Evolutionary conservation across 1,140 invertebrate species (phyloP), one percentile per base, ranked within the genome.

Genomic region (Lasioglossum baleicum): DNA sequence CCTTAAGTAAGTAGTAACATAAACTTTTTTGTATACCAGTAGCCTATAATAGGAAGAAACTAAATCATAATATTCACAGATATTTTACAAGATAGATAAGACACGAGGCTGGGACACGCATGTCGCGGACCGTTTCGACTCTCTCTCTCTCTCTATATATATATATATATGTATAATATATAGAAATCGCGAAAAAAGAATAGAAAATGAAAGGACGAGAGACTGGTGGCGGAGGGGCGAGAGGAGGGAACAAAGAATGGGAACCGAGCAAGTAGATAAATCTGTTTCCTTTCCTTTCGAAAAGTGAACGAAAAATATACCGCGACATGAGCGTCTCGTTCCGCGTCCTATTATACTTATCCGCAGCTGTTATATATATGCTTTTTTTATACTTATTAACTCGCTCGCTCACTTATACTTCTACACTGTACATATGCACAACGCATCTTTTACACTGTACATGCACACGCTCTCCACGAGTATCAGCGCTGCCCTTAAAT

Each of bases 61-160:
- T 93, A 93, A 93, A 92, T 91, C 85, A 90, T 91, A 93, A 92
- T 93, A 93, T 93, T 93, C 92, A 93, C 92, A 93, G 90, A 92
- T 93, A 92, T 92, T 92, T 92, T 93, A 93, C 92, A 93, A 92
- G 91, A 92, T 91, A 90, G 84, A 82, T 87, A 88, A 91, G 91
- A 87, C 76, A 78, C 83, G 81, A 80, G 44, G 79, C 86, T 78
- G 85, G 78, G 84, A 81, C 87, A 88, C 88, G 80, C 85, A 88
- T 87, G 88, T 87, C 92, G 88, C 87, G 74, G 35, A 83, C 58
- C 20, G 56, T 3, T 44, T 53, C 20, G 42, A 22, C 35, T 31
- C 22, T 17, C 44, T 53, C n/a, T 44, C 35, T 44, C 40, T 17
- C 44, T 53, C 22, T 44, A 58, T 48, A 58, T 44, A 22, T 40